Evolutionary conservation across 2,888 invertebrate genomes (phyloP).

Genomic region (Blera fallax): DNA sequence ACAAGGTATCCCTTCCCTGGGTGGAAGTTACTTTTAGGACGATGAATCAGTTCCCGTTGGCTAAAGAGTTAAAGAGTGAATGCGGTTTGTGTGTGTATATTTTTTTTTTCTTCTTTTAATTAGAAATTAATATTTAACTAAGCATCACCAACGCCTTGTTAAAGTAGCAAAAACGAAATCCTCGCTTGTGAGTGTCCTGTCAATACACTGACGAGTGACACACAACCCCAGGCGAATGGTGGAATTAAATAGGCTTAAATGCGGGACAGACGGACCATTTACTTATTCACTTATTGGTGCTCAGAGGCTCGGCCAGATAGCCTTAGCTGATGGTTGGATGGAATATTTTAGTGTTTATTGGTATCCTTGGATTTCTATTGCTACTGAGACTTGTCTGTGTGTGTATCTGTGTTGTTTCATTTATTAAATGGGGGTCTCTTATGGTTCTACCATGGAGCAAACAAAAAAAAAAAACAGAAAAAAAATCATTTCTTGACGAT

Average conservation of each 20-base stretch:
- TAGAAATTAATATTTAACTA: conserved; percentile 64
- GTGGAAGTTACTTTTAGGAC: too few relatives aligned
- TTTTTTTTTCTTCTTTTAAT: conserved; percentile 41
- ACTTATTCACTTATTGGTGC: conserved; percentile 51
- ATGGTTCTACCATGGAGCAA: neutral
- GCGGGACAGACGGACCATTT: conserved; percentile 33
- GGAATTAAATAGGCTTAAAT: conserved; percentile 45
- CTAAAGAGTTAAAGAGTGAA: conserved; percentile 9
- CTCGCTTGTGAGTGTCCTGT: conserved; percentile 4
- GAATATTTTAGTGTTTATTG: conserved; percentile 45
- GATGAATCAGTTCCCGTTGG: too few relatives aligned
- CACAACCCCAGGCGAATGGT: conserved; percentile 32
- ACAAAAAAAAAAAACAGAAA: neutral
- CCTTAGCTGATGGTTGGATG: neutral
- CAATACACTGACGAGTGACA: conserved; percentile 28
- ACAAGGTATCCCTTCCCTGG: neutral
- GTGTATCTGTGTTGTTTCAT: neutral
- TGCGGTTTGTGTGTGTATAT: neutral
- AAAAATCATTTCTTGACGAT: conserved; percentile 14
- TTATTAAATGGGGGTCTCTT: conserved; percentile 28
- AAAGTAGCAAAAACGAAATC: neutral
- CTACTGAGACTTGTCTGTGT: neutral
- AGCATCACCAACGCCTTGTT: neutral
- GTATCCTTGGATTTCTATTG: conserved; percentile 5
- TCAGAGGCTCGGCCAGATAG: conserved; percentile 33